Conservation (phyloP, 2,113 vertebrate species). For the Pteropus alecto region DNA sequence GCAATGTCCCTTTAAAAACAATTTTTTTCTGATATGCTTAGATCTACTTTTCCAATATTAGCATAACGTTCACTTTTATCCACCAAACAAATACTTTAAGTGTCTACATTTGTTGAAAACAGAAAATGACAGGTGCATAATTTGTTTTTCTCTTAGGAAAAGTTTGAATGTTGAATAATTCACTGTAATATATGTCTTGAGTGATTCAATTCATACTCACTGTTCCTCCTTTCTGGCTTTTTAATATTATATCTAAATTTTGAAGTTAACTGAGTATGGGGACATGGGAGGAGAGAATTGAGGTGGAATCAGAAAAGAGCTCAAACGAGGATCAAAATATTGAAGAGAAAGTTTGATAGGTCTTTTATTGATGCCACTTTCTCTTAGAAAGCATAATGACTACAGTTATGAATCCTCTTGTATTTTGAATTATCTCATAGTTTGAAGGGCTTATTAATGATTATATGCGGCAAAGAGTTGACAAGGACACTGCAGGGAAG, state of each 20-base stretch:
- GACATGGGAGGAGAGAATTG: neutral
- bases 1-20: constrained; percentile 30
- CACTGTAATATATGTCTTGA: neutral
- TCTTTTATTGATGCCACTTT: neutral
- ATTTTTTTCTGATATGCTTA: neutral
- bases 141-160: neutral
- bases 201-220: neutral
- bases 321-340: neutral
- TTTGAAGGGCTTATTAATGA: neutral
- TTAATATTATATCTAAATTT: neutral
- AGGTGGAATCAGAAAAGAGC: too few species aligned
- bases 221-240: neutral
- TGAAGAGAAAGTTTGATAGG: neutral
- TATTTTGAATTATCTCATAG: neutral
- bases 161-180: neutral
- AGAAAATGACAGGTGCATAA: neutral
- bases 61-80: constrained; percentile 11
- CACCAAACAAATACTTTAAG: neutral
- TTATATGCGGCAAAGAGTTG: neutral
- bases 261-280: neutral
- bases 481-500: neutral
- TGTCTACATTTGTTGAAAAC: neutral
- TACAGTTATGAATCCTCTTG: neutral
- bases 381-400: neutral
- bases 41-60: neutral